Evolutionary conservation across 2,113 vertebrate genomes (phyloP).

Genomic region (Holacanthus passer): DNA sequence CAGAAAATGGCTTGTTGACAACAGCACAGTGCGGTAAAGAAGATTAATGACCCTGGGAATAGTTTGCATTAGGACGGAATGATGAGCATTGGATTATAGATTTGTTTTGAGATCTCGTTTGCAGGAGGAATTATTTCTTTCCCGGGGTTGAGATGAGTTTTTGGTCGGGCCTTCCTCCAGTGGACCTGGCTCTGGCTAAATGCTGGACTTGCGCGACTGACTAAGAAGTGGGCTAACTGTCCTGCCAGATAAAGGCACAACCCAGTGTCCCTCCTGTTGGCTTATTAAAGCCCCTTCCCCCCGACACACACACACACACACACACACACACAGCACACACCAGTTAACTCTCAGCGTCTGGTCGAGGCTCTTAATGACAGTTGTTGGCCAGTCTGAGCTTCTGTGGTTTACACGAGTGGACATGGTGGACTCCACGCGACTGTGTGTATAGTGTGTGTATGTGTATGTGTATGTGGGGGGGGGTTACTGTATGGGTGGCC

Average conservation of each 20-base stretch:
- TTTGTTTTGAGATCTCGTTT: constrained; percentile 8
- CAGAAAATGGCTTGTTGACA: background rate
- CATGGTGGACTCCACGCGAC: constrained; percentile 33
- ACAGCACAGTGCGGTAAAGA: background rate
- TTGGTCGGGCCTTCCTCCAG: no score
- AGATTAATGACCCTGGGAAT: background rate
- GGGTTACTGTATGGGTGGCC: constrained; percentile 76
- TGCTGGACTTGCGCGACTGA: background rate
- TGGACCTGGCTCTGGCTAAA: constrained; percentile 1
- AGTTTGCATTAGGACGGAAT: background rate
- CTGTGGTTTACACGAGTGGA: constrained; percentile 73
- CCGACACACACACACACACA: constrained; percentile 1
- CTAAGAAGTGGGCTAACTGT: constrained; percentile 24
- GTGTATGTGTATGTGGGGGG: constrained; percentile 23
- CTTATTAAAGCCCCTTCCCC: constrained; percentile 38
- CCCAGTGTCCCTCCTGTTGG: constrained; percentile 21
- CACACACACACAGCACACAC: constrained; percentile 5
- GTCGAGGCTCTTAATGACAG: constrained; percentile 69
- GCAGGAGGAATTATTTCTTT: background rate
- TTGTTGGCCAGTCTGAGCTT: constrained; percentile 81
- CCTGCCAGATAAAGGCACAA: constrained; percentile 35
- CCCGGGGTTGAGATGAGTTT: background rate
- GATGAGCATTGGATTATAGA: background rate
- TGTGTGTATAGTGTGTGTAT: constrained; percentile 19
- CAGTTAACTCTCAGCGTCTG: constrained; percentile 59